Conservation (phyloP, 2,797 vertebrate genomes). For the Rhinatrema bivittatum region DNA sequence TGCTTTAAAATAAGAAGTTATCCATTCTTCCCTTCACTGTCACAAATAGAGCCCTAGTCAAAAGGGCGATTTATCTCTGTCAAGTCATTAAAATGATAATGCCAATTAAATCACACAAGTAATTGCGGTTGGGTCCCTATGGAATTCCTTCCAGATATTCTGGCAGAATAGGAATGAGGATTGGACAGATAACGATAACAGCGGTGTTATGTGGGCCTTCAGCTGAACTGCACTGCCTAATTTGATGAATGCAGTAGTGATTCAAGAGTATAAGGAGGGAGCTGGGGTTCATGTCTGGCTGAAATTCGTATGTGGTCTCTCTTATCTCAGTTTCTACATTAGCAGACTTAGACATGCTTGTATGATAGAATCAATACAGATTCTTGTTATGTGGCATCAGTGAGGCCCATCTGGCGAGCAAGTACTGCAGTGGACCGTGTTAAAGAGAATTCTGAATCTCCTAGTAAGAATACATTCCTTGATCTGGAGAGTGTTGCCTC, state of each 20-base stretch:
- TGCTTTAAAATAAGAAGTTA: slow-evolving; percentile 19
- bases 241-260: rapidly evolving
- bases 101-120: slow-evolving; percentile 89
- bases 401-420: no score
- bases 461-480: no score
- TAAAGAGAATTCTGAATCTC: no score
- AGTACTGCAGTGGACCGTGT: no score
- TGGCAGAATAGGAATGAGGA: slow-evolving; percentile 67
- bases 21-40: slow-evolving; percentile 31
- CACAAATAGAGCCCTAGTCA: slow-evolving; percentile 44
- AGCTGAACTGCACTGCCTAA: no score
- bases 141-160: slow-evolving; percentile 60
- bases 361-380: no score
- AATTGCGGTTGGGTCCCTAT: slow-evolving; percentile 69
- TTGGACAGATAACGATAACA: slow-evolving; percentile 22
- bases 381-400: no score
- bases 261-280: neutral
- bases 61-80: slow-evolving; percentile 83
- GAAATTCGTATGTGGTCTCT: no score
- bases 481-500: no score
- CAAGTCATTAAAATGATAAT: slow-evolving; percentile 87
- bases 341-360: no score
- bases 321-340: no score
- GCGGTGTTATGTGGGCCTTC: slow-evolving; percentile 50
- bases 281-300: no score